These are phyloP conservation scores for Campylorhamphus procurvoides DNA, from an alignment of 2,113 vertebrate genomes.

Conservation along the genomic window DNA sequence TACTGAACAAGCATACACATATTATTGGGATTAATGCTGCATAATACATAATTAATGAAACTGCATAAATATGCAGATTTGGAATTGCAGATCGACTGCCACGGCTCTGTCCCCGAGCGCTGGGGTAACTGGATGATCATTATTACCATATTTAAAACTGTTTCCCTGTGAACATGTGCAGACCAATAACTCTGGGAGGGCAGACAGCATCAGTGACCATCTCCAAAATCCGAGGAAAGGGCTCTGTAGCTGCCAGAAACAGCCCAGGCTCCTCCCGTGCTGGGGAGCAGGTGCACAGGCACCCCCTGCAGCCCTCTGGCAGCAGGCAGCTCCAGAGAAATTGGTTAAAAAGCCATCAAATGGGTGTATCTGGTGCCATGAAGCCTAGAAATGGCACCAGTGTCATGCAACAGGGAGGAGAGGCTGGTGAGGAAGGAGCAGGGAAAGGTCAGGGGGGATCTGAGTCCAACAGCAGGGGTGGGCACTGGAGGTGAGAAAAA, in stretches of 20 bases:
- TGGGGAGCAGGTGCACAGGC: background rate
- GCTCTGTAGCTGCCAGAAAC: background rate
- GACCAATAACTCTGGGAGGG: background rate
- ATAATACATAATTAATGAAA: conserved; percentile 72
- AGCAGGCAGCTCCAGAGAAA: background rate
- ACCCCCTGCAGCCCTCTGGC: background rate
- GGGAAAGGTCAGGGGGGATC: rapidly evolving
- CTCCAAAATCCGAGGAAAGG: background rate
- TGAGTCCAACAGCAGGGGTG: rapidly evolving
- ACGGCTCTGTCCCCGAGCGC: conserved; percentile 40
- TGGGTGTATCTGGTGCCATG: rapidly evolving
- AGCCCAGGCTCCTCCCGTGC: background rate
- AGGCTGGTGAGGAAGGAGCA: background rate
- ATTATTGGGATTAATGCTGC: conserved; percentile 59
- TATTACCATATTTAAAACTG: conserved; percentile 52
- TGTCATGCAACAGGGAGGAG: background rate
- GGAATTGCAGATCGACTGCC: conserved; percentile 68
- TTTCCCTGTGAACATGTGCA: conserved; percentile 34
- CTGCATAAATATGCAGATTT: conserved; percentile 77
- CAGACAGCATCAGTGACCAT: background rate
- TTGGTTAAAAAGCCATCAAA: background rate
- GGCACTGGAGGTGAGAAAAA: background rate
- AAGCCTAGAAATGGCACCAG: background rate
- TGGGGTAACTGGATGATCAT: conserved; percentile 51
- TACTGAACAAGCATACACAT: conserved; percentile 38